phyloP scores from a whole-genome alignment of 2,888 invertebrate genomes.

The Dusona sp. region DNA sequence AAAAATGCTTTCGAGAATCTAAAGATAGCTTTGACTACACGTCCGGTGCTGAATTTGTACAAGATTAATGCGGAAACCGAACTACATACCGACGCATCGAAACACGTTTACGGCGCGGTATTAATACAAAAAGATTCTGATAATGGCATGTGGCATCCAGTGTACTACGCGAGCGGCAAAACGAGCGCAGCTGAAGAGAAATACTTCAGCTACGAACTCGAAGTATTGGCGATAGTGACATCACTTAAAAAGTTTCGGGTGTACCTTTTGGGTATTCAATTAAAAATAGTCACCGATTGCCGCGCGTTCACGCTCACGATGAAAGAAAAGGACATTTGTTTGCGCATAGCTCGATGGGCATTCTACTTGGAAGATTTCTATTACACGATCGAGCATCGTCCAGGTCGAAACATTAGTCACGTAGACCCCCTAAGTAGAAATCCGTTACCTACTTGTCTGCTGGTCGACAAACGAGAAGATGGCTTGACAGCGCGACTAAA shows the following conservation, averaged over 20 bases:
- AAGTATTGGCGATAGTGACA: not conserved
- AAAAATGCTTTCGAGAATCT: not conserved
- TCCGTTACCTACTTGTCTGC: not conserved
- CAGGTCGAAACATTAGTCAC: conserved; percentile 1
- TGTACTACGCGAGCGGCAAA: not conserved
- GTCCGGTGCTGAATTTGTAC: not conserved
- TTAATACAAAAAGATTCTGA: not conserved
- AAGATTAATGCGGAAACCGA: not conserved
- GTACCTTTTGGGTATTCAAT: not conserved
- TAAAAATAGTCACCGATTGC: not conserved
- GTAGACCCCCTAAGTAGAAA: not conserved
- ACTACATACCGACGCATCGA: not conserved
- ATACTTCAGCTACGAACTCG: conserved; percentile 15
- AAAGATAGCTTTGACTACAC: not conserved
- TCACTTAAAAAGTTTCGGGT: not conserved
- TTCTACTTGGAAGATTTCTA: not conserved
- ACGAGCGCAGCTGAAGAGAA: not conserved
- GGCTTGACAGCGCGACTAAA: not conserved
- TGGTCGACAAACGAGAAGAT: not conserved
- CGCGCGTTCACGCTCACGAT: not conserved
- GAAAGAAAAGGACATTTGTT: not conserved
- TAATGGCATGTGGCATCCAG: not conserved
- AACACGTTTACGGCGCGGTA: not conserved
- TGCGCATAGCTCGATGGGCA: not conserved
- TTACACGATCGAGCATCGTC: not conserved